These are phyloP conservation scores for Pseudopipra pipra DNA, from an alignment of 2,113 vertebrate genomes.

Conservation along the genomic window DNA sequence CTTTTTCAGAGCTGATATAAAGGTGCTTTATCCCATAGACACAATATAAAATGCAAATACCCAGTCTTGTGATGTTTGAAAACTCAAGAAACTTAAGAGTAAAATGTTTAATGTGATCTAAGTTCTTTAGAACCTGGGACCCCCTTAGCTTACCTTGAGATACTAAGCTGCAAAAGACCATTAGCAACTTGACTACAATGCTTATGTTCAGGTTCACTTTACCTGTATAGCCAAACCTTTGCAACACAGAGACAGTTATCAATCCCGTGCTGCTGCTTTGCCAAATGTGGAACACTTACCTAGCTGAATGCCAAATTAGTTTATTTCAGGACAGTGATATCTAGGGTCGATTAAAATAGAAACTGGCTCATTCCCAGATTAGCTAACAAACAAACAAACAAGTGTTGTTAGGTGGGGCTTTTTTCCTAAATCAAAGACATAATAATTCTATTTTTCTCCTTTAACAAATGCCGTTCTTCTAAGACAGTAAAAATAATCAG, in stretches of 20 bases:
- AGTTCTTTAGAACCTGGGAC: neutral
- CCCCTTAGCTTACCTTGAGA: neutral
- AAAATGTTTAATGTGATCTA: neutral
- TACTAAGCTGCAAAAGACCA: neutral
- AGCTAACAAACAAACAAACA: neutral
- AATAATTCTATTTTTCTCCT: neutral
- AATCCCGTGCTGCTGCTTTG: neutral
- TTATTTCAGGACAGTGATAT: neutral
- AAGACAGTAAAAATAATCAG: neutral
- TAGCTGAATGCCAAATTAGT: neutral
- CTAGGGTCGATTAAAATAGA: neutral
- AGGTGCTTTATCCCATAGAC: neutral
- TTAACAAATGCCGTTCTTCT: neutral
- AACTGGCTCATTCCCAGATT: neutral
- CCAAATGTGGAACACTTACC: neutral
- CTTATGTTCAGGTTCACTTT: neutral
- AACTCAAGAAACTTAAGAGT: neutral
- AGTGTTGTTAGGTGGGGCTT: neutral
- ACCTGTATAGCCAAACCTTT: neutral
- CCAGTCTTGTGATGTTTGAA: neutral
- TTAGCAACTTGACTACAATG: neutral
- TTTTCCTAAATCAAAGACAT: neutral
- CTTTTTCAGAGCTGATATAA: neutral
- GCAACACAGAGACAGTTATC: neutral
- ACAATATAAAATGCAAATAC: neutral